Evolutionary conservation across 2,797 vertebrate genomes (phyloP).

Genomic region (Numenius phaeopus): DNA sequence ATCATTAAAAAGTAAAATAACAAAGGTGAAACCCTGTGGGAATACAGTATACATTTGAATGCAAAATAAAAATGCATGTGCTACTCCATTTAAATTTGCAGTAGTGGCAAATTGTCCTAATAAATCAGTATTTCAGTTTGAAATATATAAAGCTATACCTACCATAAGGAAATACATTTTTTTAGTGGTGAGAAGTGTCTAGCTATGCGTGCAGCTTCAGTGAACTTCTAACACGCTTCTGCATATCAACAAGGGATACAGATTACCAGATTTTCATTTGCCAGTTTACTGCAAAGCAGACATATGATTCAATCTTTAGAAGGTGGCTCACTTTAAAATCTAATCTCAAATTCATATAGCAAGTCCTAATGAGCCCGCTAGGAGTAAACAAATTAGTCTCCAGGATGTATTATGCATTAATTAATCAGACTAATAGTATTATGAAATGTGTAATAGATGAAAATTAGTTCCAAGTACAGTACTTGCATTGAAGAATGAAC

Average conservation of each 20-base stretch:
- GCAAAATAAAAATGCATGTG: neutral
- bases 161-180: neutral
- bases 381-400: slow-evolving; percentile 86
- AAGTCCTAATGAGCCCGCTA: slow-evolving; percentile 80
- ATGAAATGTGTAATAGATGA: slow-evolving; percentile 81
- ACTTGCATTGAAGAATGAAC: slow-evolving; percentile 65
- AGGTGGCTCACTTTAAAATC: slow-evolving; percentile 77
- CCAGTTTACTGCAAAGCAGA: slow-evolving; percentile 67
- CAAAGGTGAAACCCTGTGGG: neutral
- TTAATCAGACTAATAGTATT: slow-evolving; percentile 85
- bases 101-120: neutral
- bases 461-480: slow-evolving; percentile 79
- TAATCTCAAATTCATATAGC: slow-evolving; percentile 78
- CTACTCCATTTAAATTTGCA: neutral
- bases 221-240: neutral
- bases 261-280: slow-evolving; percentile 68
- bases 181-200: slow-evolving; percentile 6
- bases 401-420: slow-evolving; percentile 82
- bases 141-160: neutral
- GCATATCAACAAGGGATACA: slow-evolving; percentile 15
- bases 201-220: neutral
- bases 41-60: neutral
- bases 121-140: neutral
- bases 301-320: slow-evolving; percentile 73
- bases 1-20: slow-evolving; percentile 29